Percentiles rank a stretch among this genome's conserved stretches.
These are phyloP conservation scores for Nerophis ophidion DNA, from an alignment of 2,113 vertebrate species.

Conservation along the genomic window DNA sequence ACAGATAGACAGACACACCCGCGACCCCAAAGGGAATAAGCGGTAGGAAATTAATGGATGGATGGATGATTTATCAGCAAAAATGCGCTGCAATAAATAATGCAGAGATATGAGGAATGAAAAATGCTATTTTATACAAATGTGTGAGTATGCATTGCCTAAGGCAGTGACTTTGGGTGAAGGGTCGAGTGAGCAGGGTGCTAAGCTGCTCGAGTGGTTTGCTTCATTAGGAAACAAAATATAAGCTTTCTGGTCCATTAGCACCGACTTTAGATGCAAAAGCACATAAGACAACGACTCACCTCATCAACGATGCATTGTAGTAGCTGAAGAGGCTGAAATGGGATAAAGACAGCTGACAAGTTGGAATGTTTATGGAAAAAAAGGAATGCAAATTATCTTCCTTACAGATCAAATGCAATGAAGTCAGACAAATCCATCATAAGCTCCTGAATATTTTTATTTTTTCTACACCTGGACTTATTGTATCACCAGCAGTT, in stretches of 20 bases:
- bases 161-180: conserved; percentile 58
- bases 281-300: conserved; percentile 99
- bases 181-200: conserved; percentile 74
- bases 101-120: conserved; percentile 25
- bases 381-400: conserved; percentile 93
- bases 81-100: too few relatives aligned
- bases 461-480: conserved; percentile 93
- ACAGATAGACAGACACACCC: too few relatives aligned
- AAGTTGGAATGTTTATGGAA: conserved; percentile 80
- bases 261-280: conserved; percentile 98
- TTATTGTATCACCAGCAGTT: conserved; percentile 95
- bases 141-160: conserved; percentile 56
- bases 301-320: conserved; percentile 99
- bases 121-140: conserved; percentile 44
- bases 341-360: conserved; percentile 72
- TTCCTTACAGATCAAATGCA: conserved; percentile 96
- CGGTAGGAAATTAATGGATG: too few relatives aligned
- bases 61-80: too few relatives aligned
- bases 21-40: too few relatives aligned
- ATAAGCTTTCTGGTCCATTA: conserved; percentile 99
- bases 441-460: conserved; percentile 78
- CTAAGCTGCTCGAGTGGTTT: conserved; percentile 88
- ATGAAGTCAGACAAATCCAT: conserved; percentile 86
- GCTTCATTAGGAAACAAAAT: conserved; percentile 99
- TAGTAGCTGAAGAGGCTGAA: conserved; percentile 99